phyloP scores from a whole-genome alignment of 2,113 vertebrate genomes.

The Ornithorhynchus anatinus region DNA sequence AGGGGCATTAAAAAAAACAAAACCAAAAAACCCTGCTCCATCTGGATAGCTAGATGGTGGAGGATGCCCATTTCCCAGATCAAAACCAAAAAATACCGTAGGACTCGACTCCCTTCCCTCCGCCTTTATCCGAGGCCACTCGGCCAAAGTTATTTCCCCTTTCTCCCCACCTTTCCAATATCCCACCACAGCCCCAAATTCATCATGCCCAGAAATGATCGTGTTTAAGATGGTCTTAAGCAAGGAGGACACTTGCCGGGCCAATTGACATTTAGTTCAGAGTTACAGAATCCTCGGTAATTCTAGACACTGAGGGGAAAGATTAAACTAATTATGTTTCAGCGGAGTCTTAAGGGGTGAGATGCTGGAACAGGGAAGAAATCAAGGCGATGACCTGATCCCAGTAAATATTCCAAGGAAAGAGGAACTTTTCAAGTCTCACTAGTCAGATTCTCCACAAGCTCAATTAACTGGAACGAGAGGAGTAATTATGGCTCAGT shows the following conservation, averaged over 20 bases:
- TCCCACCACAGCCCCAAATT: no score
- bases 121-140: rapidly evolving
- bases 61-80: no score
- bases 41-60: background rate
- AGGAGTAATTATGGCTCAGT: conserved; percentile 10
- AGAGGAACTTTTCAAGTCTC: no score
- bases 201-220: rapidly evolving
- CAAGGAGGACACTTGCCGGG: rapidly evolving
- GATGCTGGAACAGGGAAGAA: background rate
- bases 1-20: background rate
- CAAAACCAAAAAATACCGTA: no score
- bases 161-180: no score
- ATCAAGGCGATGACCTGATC: background rate
- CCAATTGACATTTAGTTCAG: rapidly evolving
- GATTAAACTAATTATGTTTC: background rate
- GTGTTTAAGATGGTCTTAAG: rapidly evolving
- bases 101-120: rapidly evolving
- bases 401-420: conserved; percentile 19
- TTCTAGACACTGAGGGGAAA: background rate
- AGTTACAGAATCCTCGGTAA: background rate
- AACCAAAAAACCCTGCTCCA: no score
- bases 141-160: background rate
- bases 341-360: rapidly evolving
- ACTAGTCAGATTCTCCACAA: background rate
- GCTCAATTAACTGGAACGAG: background rate